Base-by-base conservation (phyloP, 2,888 invertebrate species). In the Zootermopsis nevadensis region DNA sequence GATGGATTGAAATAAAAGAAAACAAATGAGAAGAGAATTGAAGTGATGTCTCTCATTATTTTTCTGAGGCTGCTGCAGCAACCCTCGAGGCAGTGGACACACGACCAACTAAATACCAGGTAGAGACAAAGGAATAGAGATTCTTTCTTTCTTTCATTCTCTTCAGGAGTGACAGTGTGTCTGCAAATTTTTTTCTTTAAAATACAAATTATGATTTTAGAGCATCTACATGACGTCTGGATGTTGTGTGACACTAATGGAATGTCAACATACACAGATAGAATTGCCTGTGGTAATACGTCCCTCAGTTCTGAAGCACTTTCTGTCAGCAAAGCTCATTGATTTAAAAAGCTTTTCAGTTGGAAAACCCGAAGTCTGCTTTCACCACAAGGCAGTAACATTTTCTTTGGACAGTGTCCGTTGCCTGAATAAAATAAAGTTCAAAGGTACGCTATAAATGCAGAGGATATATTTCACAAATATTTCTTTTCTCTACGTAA, bases 11-110 rank as follows among this genome's bases (percentile, higher is more conserved):
- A 81, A 81, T 81, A 81, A 81, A 72, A 81, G 72, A 81, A 81
- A 81, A 81, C 81, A 72, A 72, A 84, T 84, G 79, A 74, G 80
- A 80, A 81, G 69, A 81, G 77, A 83, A 83, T 83, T 84, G 84
- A 84, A 84, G 84, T 84, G 84, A 83, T 83, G 82, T 81, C 80
- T 84, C 84, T 84, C 84, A 84, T 84, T 84, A 84, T 81, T 82
- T 66, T 77, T 82, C 77, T 77, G 77, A 67, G 72, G 38, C 72
- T 81, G 81, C 72, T 81, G 72, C 48, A 42, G 31, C 48, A 67
- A 10, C 27, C 81, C 81, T 66, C 48, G 30, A 42, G 81, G 81
- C 72, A 72, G 48, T 72, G 81, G 81, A 81, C 81, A 81, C 72
- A 72, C 72, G 81, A 79, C 79, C 79, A 81, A 72, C 81, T 81